Conservation (phyloP, 2,888 invertebrate species). For the Tipula lateralis region DNA sequence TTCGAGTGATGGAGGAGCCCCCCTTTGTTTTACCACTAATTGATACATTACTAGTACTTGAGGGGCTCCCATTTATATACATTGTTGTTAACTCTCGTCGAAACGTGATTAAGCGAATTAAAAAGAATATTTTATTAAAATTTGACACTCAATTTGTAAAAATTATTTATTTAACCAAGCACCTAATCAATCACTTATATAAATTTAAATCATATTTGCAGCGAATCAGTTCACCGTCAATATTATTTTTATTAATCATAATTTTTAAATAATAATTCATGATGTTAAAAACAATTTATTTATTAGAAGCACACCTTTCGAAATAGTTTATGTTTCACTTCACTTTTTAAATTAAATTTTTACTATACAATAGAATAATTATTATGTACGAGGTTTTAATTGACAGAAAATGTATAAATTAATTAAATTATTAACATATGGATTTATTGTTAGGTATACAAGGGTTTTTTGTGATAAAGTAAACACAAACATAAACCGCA, state of each 20-base stretch:
- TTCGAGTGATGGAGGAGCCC: constrained; percentile 41
- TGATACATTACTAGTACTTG: constrained; percentile 35
- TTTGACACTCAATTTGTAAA: neutral
- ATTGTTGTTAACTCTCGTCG: constrained; percentile 36
- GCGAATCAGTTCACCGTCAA: neutral
- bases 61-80: constrained; percentile 46
- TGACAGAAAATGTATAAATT: too few species aligned
- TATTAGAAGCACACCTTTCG: neutral
- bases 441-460: too few species aligned
- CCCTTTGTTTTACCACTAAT: constrained; percentile 39
- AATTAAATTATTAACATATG: too few species aligned
- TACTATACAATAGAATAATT: too few species aligned
- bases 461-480: too few species aligned
- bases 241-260: neutral
- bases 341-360: too few species aligned
- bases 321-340: too few species aligned
- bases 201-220: neutral
- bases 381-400: too few species aligned
- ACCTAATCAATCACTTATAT: neutral
- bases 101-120: neutral
- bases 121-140: neutral
- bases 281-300: neutral
- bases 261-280: neutral
- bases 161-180: neutral
- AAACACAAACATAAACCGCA: too few species aligned